phyloP scores from a whole-genome alignment of 2,797 vertebrate species.

The Poliocrania exsul region DNA sequence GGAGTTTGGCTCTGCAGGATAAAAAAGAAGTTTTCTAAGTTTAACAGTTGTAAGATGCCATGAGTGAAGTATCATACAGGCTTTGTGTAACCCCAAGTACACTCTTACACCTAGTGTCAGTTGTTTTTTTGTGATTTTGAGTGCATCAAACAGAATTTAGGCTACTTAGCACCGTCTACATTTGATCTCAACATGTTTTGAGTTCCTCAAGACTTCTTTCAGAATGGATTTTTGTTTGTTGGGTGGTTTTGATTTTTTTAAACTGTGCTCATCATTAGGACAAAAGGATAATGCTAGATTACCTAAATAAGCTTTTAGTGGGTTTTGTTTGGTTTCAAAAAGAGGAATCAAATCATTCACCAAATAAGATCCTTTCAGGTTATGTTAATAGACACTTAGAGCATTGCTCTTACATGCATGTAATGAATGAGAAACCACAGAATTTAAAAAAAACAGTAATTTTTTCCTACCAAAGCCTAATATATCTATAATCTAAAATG shows the following conservation, averaged over 20 bases:
- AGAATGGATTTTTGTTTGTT: background rate
- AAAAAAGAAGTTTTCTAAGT: background rate
- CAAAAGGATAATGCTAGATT: background rate
- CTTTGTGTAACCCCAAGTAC: background rate
- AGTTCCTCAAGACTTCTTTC: background rate
- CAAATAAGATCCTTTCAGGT: background rate
- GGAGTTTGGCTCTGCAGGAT: constrained; percentile 83
- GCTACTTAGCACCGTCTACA: background rate
- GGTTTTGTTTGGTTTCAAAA: background rate
- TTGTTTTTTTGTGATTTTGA: background rate
- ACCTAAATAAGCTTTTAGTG: background rate
- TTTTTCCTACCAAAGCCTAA: background rate
- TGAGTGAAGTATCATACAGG: background rate
- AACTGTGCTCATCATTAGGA: background rate
- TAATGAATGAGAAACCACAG: background rate
- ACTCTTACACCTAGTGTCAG: background rate
- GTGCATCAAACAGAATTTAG: background rate
- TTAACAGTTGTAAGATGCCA: background rate
- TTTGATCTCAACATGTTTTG: background rate
- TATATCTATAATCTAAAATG: background rate
- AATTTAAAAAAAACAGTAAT: fast-evolving
- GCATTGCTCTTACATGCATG: background rate
- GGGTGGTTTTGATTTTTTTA: background rate
- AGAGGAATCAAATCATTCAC: background rate
- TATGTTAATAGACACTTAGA: background rate